Conservation (phyloP, 2,797 vertebrate species). For the Gouania willdenowi region DNA sequence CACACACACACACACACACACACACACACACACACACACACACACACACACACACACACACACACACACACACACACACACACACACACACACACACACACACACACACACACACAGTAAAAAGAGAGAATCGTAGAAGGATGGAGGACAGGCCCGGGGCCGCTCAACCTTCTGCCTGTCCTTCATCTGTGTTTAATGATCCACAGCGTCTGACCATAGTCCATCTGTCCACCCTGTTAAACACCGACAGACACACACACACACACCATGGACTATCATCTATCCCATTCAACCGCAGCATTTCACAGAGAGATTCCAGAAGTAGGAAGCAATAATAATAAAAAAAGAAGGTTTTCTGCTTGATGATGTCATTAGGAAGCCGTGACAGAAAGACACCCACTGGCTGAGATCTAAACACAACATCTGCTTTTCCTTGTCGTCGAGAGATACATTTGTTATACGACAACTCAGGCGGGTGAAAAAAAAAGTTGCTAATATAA, state of each 20-base stretch:
- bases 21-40: too few species aligned
- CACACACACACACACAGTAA: slow-evolving; percentile 8
- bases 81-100: slow-evolving; percentile 5
- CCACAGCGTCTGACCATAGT: slow-evolving; percentile 50
- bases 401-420: slow-evolving; percentile 17
- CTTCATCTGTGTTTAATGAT: slow-evolving; percentile 69
- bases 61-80: too few species aligned
- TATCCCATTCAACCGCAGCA: slow-evolving; percentile 5
- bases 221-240: slow-evolving; percentile 54
- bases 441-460: slow-evolving; percentile 11
- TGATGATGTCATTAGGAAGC: slow-evolving; percentile 8
- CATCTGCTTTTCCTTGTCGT: slow-evolving; percentile 22
- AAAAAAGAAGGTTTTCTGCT: slow-evolving; percentile 17
- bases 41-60: too few species aligned
- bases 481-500: too few species aligned
- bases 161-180: slow-evolving; percentile 61
- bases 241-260: slow-evolving; percentile 12
- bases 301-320: slow-evolving; percentile 2
- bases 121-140: slow-evolving; percentile 20
- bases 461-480: slow-evolving; percentile 11
- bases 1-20: too few species aligned
- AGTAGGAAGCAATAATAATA: background rate
- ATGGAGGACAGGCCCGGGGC: slow-evolving; percentile 41
- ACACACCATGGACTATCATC: background rate
- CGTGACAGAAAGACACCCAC: slow-evolving; percentile 2